A percentile compares a stretch with the other conserved stretches of the same genome.
These are phyloP conservation scores for Hirtodrosophila confusa DNA, from an alignment of 2,888 invertebrate genomes.

Conservation along the genomic window DNA sequence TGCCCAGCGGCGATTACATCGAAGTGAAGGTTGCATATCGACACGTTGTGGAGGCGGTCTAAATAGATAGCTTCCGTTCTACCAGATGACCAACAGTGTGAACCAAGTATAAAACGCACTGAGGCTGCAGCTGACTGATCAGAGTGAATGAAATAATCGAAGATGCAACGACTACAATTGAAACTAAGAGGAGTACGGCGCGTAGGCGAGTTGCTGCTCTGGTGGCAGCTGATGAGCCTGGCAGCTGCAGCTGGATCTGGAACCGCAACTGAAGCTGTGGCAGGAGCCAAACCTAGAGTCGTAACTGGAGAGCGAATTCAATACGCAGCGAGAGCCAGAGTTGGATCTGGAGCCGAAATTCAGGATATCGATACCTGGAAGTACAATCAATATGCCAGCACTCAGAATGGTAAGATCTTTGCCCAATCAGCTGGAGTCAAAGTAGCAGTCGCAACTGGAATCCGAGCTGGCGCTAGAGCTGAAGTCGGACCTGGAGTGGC, in stretches of 20 bases:
- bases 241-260: background rate
- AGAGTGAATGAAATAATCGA: constrained; percentile 1
- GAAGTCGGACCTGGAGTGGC: too few relatives aligned
- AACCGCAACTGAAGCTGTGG: too few relatives aligned
- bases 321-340: too few relatives aligned
- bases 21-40: constrained; percentile 26
- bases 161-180: constrained; percentile 4
- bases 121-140: background rate
- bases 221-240: constrained; percentile 14
- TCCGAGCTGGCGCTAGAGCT: too few relatives aligned
- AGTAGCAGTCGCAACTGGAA: too few relatives aligned
- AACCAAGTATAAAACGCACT: constrained; percentile 25
- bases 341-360: too few relatives aligned
- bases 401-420: too few relatives aligned
- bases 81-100: background rate
- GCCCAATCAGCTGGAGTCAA: too few relatives aligned
- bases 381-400: too few relatives aligned
- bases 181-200: background rate
- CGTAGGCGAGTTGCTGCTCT: constrained; percentile 1
- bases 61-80: constrained; percentile 14
- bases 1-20: background rate
- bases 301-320: too few relatives aligned
- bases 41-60: constrained; percentile 24
- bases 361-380: too few relatives aligned
- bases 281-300: too few relatives aligned